These are phyloP conservation scores for Trachymyrmex cornetzi DNA, from an alignment of 1,140 invertebrate species.

Conservation along the genomic window DNA sequence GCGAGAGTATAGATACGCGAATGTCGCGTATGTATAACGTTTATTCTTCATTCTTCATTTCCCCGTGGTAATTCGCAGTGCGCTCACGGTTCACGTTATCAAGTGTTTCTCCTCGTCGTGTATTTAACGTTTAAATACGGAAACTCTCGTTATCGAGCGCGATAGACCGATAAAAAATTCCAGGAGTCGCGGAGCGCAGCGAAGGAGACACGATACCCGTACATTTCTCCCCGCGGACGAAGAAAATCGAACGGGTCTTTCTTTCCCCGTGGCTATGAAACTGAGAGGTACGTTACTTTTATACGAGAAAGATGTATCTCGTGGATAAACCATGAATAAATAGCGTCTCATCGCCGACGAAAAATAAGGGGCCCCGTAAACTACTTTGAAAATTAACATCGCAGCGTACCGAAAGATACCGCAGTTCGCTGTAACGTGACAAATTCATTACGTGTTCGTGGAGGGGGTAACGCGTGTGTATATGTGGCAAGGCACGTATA, in stretches of 20 bases:
- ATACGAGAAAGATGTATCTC: not conserved
- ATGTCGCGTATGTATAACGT: not conserved
- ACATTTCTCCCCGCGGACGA: not conserved
- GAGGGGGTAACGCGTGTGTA: not conserved
- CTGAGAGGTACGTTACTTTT: not conserved
- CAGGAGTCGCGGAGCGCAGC: not conserved
- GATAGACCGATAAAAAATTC: not conserved
- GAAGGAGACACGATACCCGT: not conserved
- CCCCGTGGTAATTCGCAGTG: not conserved
- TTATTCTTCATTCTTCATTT: slow-evolving; percentile 39
- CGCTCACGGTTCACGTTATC: not conserved
- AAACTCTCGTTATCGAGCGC: not conserved
- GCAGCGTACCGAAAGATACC: slow-evolving; percentile 22
- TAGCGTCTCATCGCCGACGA: slow-evolving; percentile 41
- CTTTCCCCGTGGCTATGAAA: not conserved
- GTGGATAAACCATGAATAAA: slow-evolving; percentile 30
- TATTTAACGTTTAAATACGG: slow-evolving; percentile 16
- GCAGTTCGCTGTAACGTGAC: slow-evolving; percentile 39
- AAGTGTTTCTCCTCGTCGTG: not conserved
- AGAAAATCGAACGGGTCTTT: not conserved
- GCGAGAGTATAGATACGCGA: no score
- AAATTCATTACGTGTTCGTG: slow-evolving; percentile 43
- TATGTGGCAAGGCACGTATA: not conserved
- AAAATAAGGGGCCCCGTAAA: slow-evolving; percentile 29
- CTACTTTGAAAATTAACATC: slow-evolving; percentile 41